Base-by-base conservation (phyloP, 2,113 vertebrate species). In the Anoplopoma fimbria region DNA sequence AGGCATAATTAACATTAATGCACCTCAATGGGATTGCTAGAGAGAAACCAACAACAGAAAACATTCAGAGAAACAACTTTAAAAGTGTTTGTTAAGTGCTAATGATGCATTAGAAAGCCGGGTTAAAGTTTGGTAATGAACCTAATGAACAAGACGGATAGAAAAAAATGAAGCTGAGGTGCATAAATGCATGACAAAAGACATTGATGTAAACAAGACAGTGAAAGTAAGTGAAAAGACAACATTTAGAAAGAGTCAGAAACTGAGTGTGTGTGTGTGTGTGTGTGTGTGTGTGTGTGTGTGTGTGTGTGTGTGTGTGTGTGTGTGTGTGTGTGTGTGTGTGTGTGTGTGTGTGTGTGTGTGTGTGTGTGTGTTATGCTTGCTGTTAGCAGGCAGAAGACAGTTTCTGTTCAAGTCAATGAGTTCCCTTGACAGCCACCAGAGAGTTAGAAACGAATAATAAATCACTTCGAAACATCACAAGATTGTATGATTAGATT, bases 1-100 rank as follows among this genome's bases (percentile, higher is more conserved):
- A 75, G 40, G 40, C 62, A 10, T 31, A 79, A 87, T 80, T 68
- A 69, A 57, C 53, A 58, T 63, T 27, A 58, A 73, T 69, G 25
- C 6, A 38, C 33, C 1, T 2, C 27, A 61, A 62, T 17, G 23
- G n/a, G 23, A 67, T 31, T 47, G 9, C 2, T 10, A n/a, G 27
- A 47, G 27, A 68, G 21, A 62, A 76, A 55, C 31, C 8, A 27
- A 27, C 49, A n/a, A n/a, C 58, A 23, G 15, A 27, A 25, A 61
- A 23, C 17, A 47, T 57, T 38, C 21, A 33, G 61, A 58, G 42
- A 36, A 31, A 57, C 71, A 51, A 27, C 31, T 0, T 49, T 17
- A 6, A 34, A 75, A 79, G 51, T 31, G 51, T 17, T 4, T 29
- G 19, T 57, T 42, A 51, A 57, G n/a, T 9, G 62, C 9, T 6